Conservation (phyloP, 1,140 invertebrate genomes). For the Lutraria rhynchaena region DNA sequence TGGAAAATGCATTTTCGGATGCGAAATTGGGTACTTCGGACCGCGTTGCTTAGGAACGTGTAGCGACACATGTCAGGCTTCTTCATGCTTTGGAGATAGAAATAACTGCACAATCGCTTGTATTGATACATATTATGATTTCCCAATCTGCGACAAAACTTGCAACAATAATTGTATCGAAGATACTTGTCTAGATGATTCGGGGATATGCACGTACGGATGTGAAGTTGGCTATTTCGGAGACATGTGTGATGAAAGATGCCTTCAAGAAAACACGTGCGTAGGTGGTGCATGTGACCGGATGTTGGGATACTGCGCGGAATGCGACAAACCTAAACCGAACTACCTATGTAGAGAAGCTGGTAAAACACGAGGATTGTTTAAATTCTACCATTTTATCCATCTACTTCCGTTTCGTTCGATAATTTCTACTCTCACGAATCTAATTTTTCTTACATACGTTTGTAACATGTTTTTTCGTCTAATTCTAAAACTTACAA, state of each 20-base stretch:
- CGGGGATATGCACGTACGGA: conserved; percentile 18
- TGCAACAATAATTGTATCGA: conserved; percentile 39
- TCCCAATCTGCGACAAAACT: conserved; percentile 10
- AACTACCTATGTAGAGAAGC: conserved; percentile 33
- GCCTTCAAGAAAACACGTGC: conserved; percentile 6
- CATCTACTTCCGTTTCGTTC: too few species aligned
- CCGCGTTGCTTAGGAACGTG: background rate
- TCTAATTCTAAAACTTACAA: too few species aligned
- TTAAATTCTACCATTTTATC: too few species aligned
- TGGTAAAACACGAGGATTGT: conserved; percentile 3
- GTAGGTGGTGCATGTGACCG: conserved; percentile 32
- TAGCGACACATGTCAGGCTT: conserved; percentile 21
- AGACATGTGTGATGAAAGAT: background rate
- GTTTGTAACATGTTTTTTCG: too few species aligned
- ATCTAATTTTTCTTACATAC: too few species aligned
- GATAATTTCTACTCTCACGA: too few species aligned
- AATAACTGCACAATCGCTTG: conserved; percentile 44
- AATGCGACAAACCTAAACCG: conserved; percentile 14
- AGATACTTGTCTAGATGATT: conserved; percentile 20
- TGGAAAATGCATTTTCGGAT: conserved; percentile 16
- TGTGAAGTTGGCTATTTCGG: conserved; percentile 32
- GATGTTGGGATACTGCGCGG: conserved; percentile 6
- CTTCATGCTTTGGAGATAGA: background rate
- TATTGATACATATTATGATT: conserved; percentile 33
- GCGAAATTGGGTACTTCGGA: conserved; percentile 28